These are phyloP conservation scores for Myopa testacea DNA, from an alignment of 2,888 invertebrate species.

Conservation along the genomic window DNA sequence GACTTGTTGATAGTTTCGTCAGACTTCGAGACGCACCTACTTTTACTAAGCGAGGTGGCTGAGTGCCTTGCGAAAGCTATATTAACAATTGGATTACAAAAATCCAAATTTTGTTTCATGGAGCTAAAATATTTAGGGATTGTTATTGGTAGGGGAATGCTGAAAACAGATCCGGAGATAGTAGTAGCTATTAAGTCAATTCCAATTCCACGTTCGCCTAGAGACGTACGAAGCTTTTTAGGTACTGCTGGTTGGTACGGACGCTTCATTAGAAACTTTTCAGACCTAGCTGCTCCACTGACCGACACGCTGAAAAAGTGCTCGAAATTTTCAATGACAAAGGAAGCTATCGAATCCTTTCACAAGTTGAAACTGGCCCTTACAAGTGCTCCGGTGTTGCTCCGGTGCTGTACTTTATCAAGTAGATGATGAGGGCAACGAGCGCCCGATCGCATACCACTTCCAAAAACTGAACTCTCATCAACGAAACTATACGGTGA, in stretches of 20 bases:
- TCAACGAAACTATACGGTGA: too few species aligned
- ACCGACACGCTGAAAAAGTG: constrained; percentile 28
- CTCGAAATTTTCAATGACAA: neutral
- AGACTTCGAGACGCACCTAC: neutral
- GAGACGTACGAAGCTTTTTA: constrained; percentile 30
- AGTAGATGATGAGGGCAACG: neutral
- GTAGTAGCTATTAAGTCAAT: constrained; percentile 7
- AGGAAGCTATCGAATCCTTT: constrained; percentile 25
- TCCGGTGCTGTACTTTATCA: constrained; percentile 27
- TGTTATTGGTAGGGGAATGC: neutral
- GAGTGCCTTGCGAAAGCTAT: neutral
- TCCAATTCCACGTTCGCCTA: neutral
- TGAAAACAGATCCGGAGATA: constrained; percentile 23
- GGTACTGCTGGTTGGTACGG: constrained; percentile 42
- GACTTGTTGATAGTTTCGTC: neutral
- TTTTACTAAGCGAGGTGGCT: constrained; percentile 10
- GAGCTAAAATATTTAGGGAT: constrained; percentile 2
- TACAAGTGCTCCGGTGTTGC: too few species aligned
- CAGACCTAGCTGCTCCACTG: constrained; percentile 31
- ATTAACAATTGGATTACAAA: neutral
- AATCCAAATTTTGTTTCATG: neutral
- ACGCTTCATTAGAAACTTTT: constrained; percentile 36
- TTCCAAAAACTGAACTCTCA: too few species aligned
- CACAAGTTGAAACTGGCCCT: constrained; percentile 15
- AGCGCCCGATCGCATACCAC: constrained; percentile 15